Evolutionary conservation across 1,140 invertebrate species (phyloP).

Genomic region (Oedothorax gibbosus): DNA sequence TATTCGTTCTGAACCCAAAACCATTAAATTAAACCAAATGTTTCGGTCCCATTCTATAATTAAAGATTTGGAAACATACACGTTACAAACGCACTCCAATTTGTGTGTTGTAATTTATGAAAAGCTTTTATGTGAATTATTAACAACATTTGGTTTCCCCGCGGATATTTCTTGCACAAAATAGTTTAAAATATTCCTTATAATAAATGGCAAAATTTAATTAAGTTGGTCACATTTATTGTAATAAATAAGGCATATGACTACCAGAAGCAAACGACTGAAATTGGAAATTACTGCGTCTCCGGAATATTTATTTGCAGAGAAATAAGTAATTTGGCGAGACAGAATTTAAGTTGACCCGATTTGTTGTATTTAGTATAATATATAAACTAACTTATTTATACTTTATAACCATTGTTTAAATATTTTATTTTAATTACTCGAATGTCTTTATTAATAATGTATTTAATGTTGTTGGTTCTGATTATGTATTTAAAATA

Average conservation of each 20-base stretch:
- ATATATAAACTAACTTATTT: too few species aligned
- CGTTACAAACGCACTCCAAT: slow-evolving; percentile 7
- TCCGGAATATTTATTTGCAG: slow-evolving; percentile 1
- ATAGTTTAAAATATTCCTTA: neutral
- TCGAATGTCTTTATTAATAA: too few species aligned
- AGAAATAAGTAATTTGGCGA: slow-evolving; percentile 16
- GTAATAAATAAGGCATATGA: slow-evolving; percentile 16
- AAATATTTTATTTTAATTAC: too few species aligned
- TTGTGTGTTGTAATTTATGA: slow-evolving; percentile 19
- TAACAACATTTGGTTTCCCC: slow-evolving; percentile 21
- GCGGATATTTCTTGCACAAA: slow-evolving; percentile 12
- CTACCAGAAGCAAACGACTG: neutral
- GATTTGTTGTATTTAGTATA: neutral
- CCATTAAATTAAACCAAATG: too few species aligned
- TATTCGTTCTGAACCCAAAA: too few species aligned
- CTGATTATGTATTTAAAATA: too few species aligned
- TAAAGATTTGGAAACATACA: neutral
- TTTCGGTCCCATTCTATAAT: slow-evolving; percentile 1
- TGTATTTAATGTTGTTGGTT: too few species aligned
- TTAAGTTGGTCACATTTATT: slow-evolving; percentile 44
- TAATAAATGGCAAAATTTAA: slow-evolving; percentile 45
- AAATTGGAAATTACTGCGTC: slow-evolving; percentile 6
- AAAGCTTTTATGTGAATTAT: slow-evolving; percentile 37
- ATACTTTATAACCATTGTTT: too few species aligned
- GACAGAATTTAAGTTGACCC: slow-evolving; percentile 9